A percentile compares a stretch with the other conserved stretches of the same genome.
Conservation (phyloP, 2,113 vertebrate genomes). For the Daubentonia madagascariensis region DNA sequence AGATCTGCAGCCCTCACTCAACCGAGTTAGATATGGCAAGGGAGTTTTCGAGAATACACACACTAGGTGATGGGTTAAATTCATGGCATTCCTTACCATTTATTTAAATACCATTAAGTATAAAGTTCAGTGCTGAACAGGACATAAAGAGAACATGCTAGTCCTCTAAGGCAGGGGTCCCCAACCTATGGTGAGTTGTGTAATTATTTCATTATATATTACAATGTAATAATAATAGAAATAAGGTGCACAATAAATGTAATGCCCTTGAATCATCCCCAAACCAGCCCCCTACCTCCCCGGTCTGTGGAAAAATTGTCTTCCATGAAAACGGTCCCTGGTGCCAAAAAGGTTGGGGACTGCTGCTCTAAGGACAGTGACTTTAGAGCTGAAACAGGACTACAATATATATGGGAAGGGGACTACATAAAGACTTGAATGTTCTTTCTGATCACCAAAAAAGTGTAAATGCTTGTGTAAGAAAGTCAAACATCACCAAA, state of each 20-base stretch:
- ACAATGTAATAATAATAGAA: too few relatives aligned
- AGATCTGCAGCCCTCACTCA: not conserved
- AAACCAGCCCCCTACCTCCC: too few relatives aligned
- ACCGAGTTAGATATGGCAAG: not conserved
- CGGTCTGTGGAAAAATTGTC: too few relatives aligned
- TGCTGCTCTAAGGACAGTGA: not conserved
- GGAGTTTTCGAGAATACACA: not conserved
- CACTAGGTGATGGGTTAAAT: not conserved
- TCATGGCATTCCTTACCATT: not conserved
- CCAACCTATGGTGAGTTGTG: too few relatives aligned
- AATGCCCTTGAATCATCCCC: too few relatives aligned
- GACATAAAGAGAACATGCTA: not conserved
- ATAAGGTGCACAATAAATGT: too few relatives aligned
- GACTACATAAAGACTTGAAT: not conserved
- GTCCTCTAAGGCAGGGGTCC: not conserved
- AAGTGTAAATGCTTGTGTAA: not conserved
- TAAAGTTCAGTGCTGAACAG: not conserved
- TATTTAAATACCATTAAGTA: not conserved
- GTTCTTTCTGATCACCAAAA: not conserved
- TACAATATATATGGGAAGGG: not conserved
- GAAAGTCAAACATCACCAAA: not conserved
- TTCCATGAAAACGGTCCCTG: too few relatives aligned
- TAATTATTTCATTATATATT: too few relatives aligned
- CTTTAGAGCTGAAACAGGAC: not conserved
- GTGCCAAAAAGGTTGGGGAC: too few relatives aligned